These are phyloP conservation scores for Neocrepidodera transversa DNA, from an alignment of 2,888 invertebrate genomes.

Conservation along the genomic window DNA sequence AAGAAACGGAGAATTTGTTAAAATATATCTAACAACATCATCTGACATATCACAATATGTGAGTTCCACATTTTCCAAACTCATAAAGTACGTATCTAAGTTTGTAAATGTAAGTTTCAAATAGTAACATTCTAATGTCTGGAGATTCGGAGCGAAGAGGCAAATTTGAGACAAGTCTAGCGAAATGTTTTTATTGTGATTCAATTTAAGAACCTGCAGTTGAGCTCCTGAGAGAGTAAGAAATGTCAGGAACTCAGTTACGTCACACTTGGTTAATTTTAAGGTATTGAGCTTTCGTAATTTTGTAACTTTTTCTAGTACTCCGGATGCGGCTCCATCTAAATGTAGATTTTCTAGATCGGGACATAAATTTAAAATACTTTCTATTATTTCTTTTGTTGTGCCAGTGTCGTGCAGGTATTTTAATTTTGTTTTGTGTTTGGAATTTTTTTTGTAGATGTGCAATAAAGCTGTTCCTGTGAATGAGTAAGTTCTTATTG, in stretches of 20 bases:
- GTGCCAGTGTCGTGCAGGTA: slow-evolving; percentile 73
- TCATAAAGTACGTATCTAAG: slow-evolving; percentile 67
- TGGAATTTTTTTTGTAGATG: slow-evolving; percentile 64
- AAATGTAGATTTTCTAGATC: slow-evolving; percentile 70
- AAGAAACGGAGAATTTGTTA: slow-evolving; percentile 67
- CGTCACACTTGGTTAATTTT: slow-evolving; percentile 59
- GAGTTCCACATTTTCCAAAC: slow-evolving; percentile 70
- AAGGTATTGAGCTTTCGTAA: slow-evolving; percentile 63
- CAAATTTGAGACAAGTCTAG: slow-evolving; percentile 54
- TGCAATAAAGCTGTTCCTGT: slow-evolving; percentile 70
- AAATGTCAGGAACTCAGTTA: slow-evolving; percentile 65
- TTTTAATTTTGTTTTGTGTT: slow-evolving; percentile 69
- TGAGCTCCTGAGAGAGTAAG: slow-evolving; percentile 60
- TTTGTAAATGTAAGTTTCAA: slow-evolving; percentile 67
- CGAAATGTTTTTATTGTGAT: slow-evolving; percentile 47
- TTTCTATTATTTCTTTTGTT: slow-evolving; percentile 65
- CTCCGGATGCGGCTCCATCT: slow-evolving; percentile 62
- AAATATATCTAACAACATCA: slow-evolving; percentile 66
- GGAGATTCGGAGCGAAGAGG: slow-evolving; percentile 61
- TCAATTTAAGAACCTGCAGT: slow-evolving; percentile 52
- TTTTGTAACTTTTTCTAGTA: slow-evolving; percentile 62
- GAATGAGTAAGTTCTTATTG: slow-evolving; percentile 72
- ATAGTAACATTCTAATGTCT: slow-evolving; percentile 72
- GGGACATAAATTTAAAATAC: slow-evolving; percentile 69
- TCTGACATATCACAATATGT: slow-evolving; percentile 69